A percentile compares a stretch with the other conserved stretches of the same genome.
phyloP scores from a whole-genome alignment of 2,888 invertebrate genomes.

The Gastracanthus pulcherrimus region DNA sequence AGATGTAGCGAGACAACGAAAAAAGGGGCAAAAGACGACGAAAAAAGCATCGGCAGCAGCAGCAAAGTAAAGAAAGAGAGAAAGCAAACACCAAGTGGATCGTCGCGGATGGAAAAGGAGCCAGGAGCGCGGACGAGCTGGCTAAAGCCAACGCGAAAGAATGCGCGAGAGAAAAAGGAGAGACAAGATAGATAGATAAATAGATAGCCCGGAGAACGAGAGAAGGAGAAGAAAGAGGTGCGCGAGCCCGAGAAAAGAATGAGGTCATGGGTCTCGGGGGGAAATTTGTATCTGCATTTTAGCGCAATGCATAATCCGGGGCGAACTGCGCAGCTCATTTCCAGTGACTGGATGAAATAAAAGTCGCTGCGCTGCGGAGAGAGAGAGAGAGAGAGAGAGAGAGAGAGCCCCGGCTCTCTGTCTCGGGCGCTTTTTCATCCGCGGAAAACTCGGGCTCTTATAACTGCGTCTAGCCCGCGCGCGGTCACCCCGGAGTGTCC shows the following conservation, averaged over 20 bases:
- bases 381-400: no score
- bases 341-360: conserved; percentile 60
- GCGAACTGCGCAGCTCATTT: conserved; percentile 45
- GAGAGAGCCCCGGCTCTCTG: not conserved
- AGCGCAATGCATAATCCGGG: conserved; percentile 61
- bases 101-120: not conserved
- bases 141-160: not conserved
- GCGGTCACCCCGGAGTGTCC: conserved; percentile 53
- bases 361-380: conserved; percentile 49
- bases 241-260: conserved; percentile 29
- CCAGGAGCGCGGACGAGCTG: not conserved
- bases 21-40: not conserved
- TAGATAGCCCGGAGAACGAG: conserved; percentile 22
- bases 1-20: conserved; percentile 28
- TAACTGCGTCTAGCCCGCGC: conserved; percentile 33
- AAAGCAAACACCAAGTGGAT: conserved; percentile 22
- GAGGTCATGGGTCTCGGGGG: conserved; percentile 57
- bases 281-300: conserved; percentile 63
- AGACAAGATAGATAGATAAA: conserved; percentile 36
- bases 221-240: not conserved
- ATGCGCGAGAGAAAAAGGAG: not conserved
- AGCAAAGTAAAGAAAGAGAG: not conserved
- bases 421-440: not conserved
- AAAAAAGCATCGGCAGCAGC: not conserved
- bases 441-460: conserved; percentile 21